These are phyloP conservation scores for Drosophila oshimai DNA, from an alignment of 1,140 invertebrate genomes.

Conservation along the genomic window DNA sequence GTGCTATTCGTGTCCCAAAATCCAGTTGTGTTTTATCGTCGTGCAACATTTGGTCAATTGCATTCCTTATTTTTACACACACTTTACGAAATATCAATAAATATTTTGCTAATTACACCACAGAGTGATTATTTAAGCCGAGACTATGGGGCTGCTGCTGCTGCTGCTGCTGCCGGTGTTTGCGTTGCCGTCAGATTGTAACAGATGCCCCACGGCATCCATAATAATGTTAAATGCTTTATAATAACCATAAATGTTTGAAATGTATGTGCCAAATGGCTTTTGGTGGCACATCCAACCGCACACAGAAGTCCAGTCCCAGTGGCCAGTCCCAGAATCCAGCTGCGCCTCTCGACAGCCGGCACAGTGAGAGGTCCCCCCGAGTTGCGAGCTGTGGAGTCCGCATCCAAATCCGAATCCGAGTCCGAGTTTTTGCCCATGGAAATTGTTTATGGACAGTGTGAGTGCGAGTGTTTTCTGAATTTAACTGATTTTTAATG, in stretches of 20 bases:
- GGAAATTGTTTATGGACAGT: conserved; percentile 72
- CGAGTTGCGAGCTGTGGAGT: not conserved
- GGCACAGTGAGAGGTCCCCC: conserved; percentile 51
- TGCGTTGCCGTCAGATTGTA: conserved; percentile 45
- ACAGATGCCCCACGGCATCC: conserved; percentile 67
- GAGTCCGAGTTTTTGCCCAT: conserved; percentile 27
- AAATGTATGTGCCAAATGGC: conserved; percentile 76
- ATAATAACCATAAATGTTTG: conserved; percentile 81
- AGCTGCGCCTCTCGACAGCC: conserved; percentile 50
- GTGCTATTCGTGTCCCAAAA: not conserved
- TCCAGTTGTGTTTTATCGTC: not conserved
- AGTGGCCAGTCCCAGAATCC: conserved; percentile 36
- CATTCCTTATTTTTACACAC: conserved; percentile 14
- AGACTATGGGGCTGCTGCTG: conserved; percentile 2
- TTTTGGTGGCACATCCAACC: conserved; percentile 45
- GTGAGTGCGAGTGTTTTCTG: conserved; percentile 46
- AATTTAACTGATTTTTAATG: conserved; percentile 80
- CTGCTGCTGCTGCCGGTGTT: not conserved
- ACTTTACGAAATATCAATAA: conserved; percentile 46
- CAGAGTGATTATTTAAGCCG: conserved; percentile 48
- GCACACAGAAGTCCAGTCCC: conserved; percentile 15
- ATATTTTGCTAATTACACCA: conserved; percentile 48
- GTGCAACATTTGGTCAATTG: conserved; percentile 22
- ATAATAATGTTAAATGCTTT: conserved; percentile 80
- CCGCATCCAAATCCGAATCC: no score